Conservation (phyloP, 1,140 invertebrate genomes). For the Ruditapes philippinarum region DNA sequence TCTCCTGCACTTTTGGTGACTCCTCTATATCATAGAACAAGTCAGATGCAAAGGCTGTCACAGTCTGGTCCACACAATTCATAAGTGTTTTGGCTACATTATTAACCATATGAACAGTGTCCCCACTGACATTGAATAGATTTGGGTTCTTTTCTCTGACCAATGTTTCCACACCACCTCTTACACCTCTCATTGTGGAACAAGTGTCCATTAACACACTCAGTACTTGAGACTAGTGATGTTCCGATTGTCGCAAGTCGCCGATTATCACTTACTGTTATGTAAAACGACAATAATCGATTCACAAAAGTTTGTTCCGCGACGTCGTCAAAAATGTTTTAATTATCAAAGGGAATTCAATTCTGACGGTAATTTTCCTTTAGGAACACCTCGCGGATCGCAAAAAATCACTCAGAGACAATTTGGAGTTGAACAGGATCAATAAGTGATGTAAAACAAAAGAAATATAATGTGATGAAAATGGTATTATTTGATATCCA, state of each 20-base stretch:
- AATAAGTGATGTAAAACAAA: too few relatives aligned
- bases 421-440: too few relatives aligned
- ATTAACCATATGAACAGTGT: slow-evolving; percentile 52
- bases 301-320: too few relatives aligned
- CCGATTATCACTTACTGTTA: too few relatives aligned
- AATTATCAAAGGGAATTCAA: too few relatives aligned
- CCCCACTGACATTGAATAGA: slow-evolving; percentile 51
- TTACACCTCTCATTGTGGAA: slow-evolving; percentile 43
- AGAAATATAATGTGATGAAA: too few relatives aligned
- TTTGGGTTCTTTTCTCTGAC: slow-evolving; percentile 17
- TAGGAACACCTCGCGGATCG: too few relatives aligned
- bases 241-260: not conserved
- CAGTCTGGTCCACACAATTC: not conserved
- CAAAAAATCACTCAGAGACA: too few relatives aligned
- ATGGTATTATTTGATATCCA: too few relatives aligned
- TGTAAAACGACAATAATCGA: too few relatives aligned
- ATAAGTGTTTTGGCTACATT: slow-evolving; percentile 43
- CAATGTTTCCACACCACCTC: slow-evolving; percentile 13
- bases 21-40: slow-evolving; percentile 43
- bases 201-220: slow-evolving; percentile 47
- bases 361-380: too few relatives aligned
- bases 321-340: too few relatives aligned
- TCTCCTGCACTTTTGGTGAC: slow-evolving; percentile 15
- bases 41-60: not conserved
- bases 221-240: slow-evolving; percentile 19